Evolutionary conservation across 2,113 vertebrate genomes (phyloP).

Genomic region (Mobula birostris): DNA sequence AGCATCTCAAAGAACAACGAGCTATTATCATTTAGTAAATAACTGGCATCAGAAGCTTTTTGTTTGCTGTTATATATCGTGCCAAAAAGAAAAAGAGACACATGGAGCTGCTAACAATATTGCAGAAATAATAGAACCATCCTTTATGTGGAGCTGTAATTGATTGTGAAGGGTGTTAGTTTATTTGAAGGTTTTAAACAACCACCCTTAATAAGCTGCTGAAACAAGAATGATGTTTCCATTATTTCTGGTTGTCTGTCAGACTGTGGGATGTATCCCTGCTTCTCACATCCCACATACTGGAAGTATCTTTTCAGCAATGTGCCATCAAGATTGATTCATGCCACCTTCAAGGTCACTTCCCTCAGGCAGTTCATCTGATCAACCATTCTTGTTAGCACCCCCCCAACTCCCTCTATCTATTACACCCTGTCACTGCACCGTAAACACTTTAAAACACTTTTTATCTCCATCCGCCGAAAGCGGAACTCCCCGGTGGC

Average conservation of each 20-base stretch:
- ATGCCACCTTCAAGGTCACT: neutral
- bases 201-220: slow-evolving; percentile 14
- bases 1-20: neutral
- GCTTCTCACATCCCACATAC: neutral
- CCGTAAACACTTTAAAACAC: too few species aligned
- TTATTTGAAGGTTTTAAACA: slow-evolving; percentile 18
- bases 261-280: neutral
- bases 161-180: slow-evolving; percentile 29
- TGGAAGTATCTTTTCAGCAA: neutral
- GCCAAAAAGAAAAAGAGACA: neutral
- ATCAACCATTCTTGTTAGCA: too few species aligned
- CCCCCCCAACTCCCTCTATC: too few species aligned
- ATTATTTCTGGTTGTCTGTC: neutral
- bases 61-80: neutral
- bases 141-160: neutral
- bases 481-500: too few species aligned
- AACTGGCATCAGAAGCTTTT: neutral
- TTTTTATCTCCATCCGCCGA: too few species aligned
- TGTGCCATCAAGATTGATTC: neutral
- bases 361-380: too few species aligned
- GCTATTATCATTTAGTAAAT: neutral
- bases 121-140: slow-evolving; percentile 12
- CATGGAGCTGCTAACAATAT: neutral
- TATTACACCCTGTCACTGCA: too few species aligned
- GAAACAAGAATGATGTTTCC: neutral